Evolutionary conservation across 2,797 vertebrate genomes (phyloP).

Genomic region (Somateria mollissima): DNA sequence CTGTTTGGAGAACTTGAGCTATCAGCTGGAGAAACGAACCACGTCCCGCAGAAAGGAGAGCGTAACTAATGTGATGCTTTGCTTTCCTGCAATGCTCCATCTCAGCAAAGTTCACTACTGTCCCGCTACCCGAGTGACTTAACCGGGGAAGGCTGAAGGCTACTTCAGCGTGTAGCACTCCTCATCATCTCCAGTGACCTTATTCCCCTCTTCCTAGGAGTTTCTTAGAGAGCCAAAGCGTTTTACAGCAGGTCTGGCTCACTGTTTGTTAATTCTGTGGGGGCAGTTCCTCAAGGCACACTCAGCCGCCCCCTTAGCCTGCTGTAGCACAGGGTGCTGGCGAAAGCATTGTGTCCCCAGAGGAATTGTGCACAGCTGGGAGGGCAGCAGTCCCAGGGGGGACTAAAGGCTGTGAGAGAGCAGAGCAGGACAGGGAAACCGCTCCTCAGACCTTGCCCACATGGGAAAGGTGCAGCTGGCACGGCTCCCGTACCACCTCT

Average conservation of each 20-base stretch:
- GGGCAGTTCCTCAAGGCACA: neutral
- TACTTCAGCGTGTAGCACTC: neutral
- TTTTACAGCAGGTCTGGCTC: neutral
- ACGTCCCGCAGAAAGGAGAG: neutral
- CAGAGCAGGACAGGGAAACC: neutral
- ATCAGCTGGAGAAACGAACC: neutral
- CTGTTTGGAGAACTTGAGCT: neutral
- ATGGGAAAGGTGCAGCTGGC: slow-evolving; percentile 36
- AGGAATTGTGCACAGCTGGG: neutral
- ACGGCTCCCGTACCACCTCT: neutral
- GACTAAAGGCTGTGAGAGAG: neutral
- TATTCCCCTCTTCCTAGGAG: neutral
- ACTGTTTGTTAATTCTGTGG: fast-evolving
- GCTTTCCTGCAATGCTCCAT: neutral
- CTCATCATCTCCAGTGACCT: neutral
- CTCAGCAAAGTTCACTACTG: fast-evolving
- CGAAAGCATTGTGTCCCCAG: neutral
- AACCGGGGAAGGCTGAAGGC: neutral
- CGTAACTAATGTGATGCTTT: neutral
- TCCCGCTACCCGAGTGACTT: neutral
- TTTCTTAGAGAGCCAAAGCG: neutral
- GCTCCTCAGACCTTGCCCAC: neutral
- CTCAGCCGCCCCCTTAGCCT: neutral
- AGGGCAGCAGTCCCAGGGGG: neutral
- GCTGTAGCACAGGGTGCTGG: neutral